These are phyloP conservation scores for Xyliphius kryptos DNA, from an alignment of 2,113 vertebrate genomes.

Conservation along the genomic window DNA sequence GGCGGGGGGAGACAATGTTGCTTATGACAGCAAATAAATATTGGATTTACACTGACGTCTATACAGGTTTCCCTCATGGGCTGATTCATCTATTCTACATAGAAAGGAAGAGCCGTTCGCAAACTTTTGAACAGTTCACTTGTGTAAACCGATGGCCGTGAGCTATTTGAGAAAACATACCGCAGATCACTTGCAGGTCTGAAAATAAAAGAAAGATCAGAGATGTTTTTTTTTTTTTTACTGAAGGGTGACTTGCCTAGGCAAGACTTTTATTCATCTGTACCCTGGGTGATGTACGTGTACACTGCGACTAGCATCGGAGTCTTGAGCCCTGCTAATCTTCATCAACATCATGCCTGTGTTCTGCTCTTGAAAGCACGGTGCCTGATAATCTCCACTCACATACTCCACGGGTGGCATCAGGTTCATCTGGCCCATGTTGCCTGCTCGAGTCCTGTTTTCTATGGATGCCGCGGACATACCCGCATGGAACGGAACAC, in stretches of 20 bases:
- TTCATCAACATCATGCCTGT: conserved; percentile 85
- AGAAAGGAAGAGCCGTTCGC: conserved; percentile 7
- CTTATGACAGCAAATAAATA: too few relatives aligned
- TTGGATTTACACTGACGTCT: conserved; percentile 4
- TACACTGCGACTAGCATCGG: conserved; percentile 73
- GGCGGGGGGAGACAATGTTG: too few relatives aligned
- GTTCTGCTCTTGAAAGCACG: conserved; percentile 94
- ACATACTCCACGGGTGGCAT: conserved; percentile 96
- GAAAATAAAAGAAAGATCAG: conserved; percentile 42
- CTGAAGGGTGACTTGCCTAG: conserved; percentile 3
- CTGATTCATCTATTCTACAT: conserved; percentile 15
- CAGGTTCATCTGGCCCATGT: conserved; percentile 80
- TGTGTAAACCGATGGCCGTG: too few relatives aligned
- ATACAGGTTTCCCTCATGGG: neutral
- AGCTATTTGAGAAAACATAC: too few relatives aligned
- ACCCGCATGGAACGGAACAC: conserved; percentile 85
- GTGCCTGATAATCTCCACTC: conserved; percentile 88
- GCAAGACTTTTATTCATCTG: conserved; percentile 64
- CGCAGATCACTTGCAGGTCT: conserved; percentile 56
- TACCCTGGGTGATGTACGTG: conserved; percentile 90
- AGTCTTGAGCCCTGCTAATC: conserved; percentile 81
- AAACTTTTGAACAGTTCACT: conserved; percentile 17
- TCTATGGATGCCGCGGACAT: conserved; percentile 67
- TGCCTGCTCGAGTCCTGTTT: conserved; percentile 79
- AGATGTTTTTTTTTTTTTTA: conserved; percentile 30